phyloP scores from a whole-genome alignment of 2,797 vertebrate genomes.

The Austrolebias charrua region DNA sequence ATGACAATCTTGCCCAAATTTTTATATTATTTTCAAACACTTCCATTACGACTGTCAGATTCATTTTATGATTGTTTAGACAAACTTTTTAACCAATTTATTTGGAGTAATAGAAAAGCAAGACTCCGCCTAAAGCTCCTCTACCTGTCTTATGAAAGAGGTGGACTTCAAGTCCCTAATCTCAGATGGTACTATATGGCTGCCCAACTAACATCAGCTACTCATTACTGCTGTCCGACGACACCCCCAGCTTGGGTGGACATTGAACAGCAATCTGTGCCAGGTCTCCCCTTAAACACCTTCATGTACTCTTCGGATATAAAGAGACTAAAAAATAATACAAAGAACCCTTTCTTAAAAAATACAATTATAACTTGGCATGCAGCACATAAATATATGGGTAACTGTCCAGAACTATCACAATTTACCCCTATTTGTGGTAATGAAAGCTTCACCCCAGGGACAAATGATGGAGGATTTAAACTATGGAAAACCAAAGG shows the following conservation, averaged over 20 bases:
- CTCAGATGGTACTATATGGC: constrained; percentile 18
- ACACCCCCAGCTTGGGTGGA: background rate
- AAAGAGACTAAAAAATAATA: no score
- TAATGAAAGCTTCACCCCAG: no score
- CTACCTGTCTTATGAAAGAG: constrained; percentile 3
- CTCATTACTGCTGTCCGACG: constrained; percentile 16
- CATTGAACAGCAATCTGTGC: constrained; percentile 8
- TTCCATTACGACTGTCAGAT: constrained; percentile 7
- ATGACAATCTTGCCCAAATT: constrained; percentile 5
- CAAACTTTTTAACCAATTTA: constrained; percentile 15
- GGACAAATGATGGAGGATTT: no score
- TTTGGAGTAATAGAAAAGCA: constrained; percentile 7
- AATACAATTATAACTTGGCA: no score
- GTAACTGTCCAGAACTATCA: no score
- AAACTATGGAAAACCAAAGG: no score
- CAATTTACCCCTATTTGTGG: no score
- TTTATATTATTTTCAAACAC: constrained; percentile 14
- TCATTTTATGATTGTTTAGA: background rate
- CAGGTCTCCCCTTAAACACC: background rate
- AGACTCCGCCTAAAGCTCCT: constrained; percentile 2
- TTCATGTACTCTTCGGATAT: no score
- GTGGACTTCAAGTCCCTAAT: background rate
- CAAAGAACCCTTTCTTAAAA: no score
- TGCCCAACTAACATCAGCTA: constrained; percentile 6
- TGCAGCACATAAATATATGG: no score